These are phyloP conservation scores for Pogona vitticeps DNA, from an alignment of 2,113 vertebrate species.

Conservation along the genomic window DNA sequence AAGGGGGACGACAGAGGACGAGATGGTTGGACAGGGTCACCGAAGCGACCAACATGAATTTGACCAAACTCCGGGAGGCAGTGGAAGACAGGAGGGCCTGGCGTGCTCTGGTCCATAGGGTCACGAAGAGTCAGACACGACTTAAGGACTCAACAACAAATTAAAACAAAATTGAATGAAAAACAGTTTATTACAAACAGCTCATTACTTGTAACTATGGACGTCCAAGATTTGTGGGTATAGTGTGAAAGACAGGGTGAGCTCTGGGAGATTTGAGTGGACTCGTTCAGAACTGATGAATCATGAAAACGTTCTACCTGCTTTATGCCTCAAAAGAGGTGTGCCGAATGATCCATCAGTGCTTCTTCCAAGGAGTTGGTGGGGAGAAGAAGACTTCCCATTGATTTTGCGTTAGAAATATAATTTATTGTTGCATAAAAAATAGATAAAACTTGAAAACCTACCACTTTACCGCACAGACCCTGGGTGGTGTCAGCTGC, in stretches of 20 bases:
- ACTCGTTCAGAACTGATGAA: neutral
- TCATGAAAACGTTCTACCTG: conserved; percentile 20
- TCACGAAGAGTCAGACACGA: too few relatives aligned
- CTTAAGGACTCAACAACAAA: too few relatives aligned
- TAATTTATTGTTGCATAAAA: conserved; percentile 59
- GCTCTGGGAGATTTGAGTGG: neutral
- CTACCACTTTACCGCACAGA: conserved; percentile 16
- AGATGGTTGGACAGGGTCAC: too few relatives aligned
- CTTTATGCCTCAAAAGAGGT: conserved; percentile 32
- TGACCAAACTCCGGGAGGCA: too few relatives aligned
- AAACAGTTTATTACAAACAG: too few relatives aligned
- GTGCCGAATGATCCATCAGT: conserved; percentile 54
- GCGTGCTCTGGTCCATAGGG: too few relatives aligned
- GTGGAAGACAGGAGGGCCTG: too few relatives aligned
- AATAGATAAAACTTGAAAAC: conserved; percentile 47
- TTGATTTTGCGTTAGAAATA: conserved; percentile 64
- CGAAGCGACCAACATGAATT: too few relatives aligned
- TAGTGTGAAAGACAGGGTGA: neutral
- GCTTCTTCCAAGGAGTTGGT: neutral
- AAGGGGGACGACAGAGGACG: too few relatives aligned
- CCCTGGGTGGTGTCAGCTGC: conserved; percentile 49
- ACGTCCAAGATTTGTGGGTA: neutral
- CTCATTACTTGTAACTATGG: too few relatives aligned
- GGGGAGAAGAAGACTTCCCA: neutral
- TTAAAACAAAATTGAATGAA: too few relatives aligned